phyloP scores from a whole-genome alignment of 2,113 vertebrate species.

The Tetrao urogallus region DNA sequence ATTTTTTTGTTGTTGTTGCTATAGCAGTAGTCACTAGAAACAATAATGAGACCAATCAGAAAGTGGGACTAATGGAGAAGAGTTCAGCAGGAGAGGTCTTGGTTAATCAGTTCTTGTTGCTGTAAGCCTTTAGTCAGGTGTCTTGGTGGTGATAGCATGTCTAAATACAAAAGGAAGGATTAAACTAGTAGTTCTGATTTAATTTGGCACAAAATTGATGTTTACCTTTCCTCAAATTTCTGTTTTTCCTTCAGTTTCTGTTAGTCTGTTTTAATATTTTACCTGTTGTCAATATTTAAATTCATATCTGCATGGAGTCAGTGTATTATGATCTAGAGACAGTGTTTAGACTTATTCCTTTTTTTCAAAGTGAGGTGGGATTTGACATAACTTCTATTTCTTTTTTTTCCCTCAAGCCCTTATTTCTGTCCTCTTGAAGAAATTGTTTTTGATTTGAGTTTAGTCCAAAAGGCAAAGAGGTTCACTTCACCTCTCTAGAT shows the following conservation, averaged over 20 bases:
- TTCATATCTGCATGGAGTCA: neutral
- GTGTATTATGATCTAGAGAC: neutral
- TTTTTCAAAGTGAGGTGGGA: neutral
- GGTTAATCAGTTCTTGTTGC: neutral
- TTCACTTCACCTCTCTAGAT: neutral
- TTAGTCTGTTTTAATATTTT: slow-evolving; percentile 3
- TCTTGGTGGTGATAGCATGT: neutral
- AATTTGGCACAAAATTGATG: neutral
- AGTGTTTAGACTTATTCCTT: neutral
- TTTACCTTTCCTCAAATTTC: neutral
- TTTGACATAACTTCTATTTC: neutral
- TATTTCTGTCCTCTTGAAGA: neutral
- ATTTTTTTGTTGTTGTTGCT: neutral
- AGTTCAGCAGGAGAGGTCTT: neutral
- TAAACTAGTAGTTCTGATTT: neutral
- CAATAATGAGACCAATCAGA: neutral
- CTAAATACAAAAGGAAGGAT: neutral
- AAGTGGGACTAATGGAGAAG: neutral
- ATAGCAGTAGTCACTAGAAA: neutral
- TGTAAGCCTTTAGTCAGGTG: neutral
- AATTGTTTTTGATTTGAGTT: neutral
- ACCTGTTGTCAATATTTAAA: neutral
- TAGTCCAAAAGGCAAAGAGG: neutral
- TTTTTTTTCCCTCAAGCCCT: neutral
- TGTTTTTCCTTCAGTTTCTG: neutral